Base-by-base conservation (phyloP, 2,113 vertebrate species). In the Psittacula cyanocephala region DNA sequence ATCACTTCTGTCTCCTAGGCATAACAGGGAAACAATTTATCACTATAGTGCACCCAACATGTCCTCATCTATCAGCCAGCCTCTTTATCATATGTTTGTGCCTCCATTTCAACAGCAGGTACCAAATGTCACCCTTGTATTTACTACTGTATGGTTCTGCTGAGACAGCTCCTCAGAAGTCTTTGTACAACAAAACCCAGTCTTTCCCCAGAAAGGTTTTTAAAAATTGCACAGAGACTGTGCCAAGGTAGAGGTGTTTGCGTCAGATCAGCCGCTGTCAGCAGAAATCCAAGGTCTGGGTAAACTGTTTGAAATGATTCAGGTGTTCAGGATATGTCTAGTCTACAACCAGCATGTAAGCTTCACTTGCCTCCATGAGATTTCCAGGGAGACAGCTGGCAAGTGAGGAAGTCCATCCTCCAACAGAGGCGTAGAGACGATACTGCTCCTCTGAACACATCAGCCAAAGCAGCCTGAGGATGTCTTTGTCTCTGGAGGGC, bases 1-100 rank as follows among this genome's bases (percentile, higher is more conserved):
- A 41, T 35, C 35, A 31, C 85, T 93, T 93, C 79, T 95, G 20
- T 88, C 57, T 93, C 74, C 64, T 10, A 72, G 47, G 43, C 29
- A 68, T 62, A 85, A 78, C 31, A 80, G 64, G 49, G 70, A 93
- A 95, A 79, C 22, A 70, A 88, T 89, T 97, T 85, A 93, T 91
- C 86, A 88, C 85, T 84, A 12, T 24, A 68, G 59, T 37, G 50
- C 33, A 37, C 59, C 50, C 57, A 86, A 74, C 64, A 78, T 60
- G 57, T 93, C 92, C 82, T 74, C 71, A 89, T 86, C 60, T 78
- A 91, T 92, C 91, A 88, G 43, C 65, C 81, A 92, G 64, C 41
- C 49, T 55, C 62, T 93, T 88, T 81, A 65, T 93, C 68, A 75
- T 65, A 82, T 50, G 31, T 60, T 90, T 85, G 65, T 70, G 35